Conservation (phyloP, 2,113 vertebrate species). For the Paedocypris sp. region DNA sequence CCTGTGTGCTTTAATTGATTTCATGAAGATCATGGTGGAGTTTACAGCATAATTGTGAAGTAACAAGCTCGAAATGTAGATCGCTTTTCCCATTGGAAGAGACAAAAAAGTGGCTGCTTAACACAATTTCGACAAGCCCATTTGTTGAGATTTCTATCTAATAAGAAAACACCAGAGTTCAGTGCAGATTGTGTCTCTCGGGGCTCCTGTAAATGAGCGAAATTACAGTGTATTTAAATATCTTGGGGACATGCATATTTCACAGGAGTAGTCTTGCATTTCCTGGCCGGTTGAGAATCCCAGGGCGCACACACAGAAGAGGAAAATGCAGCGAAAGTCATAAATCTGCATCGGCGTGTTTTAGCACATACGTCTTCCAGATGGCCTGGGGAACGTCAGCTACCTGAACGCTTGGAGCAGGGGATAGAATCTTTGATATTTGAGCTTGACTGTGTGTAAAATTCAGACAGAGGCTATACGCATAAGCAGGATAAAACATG, state of each 20-base stretch:
- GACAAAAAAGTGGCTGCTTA: slow-evolving; percentile 5
- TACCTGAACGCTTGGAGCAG: background rate
- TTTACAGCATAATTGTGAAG: background rate
- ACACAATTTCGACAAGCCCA: slow-evolving; percentile 11
- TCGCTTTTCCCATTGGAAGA: background rate
- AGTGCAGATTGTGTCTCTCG: background rate
- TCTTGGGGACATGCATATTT: slow-evolving; percentile 24
- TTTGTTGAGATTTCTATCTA: slow-evolving; percentile 4
- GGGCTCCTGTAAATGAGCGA: slow-evolving; percentile 17
- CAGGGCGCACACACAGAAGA: slow-evolving; percentile 4
- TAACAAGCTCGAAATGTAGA: background rate
- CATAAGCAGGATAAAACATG: slow-evolving; percentile 3
- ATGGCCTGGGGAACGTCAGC: background rate
- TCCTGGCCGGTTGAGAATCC: slow-evolving; percentile 1
- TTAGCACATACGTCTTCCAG: slow-evolving; percentile 4
- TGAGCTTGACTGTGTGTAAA: background rate
- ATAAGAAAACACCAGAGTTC: background rate
- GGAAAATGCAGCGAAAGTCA: slow-evolving; percentile 6
- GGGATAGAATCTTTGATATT: background rate
- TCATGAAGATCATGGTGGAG: background rate
- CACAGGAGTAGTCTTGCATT: slow-evolving; percentile 23
- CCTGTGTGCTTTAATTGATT: background rate
- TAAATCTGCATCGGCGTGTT: slow-evolving; percentile 28
- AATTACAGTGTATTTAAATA: slow-evolving; percentile 25
- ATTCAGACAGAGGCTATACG: background rate